Evolutionary conservation across 2,797 vertebrate species (phyloP).

Genomic region (Dicrostonyx torquatus): DNA sequence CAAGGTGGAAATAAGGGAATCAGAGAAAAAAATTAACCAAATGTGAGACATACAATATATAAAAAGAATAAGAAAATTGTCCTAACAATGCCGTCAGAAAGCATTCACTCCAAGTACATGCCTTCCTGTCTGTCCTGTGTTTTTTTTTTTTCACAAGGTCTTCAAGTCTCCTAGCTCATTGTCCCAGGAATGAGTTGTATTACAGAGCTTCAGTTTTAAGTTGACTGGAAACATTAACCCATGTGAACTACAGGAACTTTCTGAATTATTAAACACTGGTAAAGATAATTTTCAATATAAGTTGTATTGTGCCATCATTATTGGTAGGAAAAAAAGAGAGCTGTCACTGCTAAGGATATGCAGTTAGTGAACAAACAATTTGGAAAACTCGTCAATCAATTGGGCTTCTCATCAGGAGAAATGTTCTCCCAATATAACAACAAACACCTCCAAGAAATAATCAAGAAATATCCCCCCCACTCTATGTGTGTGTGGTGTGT

Average conservation of each 20-base stretch:
- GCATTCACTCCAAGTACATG: neutral
- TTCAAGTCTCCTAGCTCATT: neutral
- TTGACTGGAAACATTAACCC: neutral
- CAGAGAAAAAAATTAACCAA: neutral
- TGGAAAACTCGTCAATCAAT: conserved; percentile 12
- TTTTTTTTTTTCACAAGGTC: neutral
- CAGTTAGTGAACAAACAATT: conserved; percentile 45
- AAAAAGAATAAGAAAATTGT: neutral
- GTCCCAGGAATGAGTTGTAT: neutral
- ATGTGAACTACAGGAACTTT: neutral
- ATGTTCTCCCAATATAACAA: neutral
- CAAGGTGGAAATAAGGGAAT: neutral
- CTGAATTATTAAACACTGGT: neutral
- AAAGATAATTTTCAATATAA: conserved; percentile 39
- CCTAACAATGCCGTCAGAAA: neutral
- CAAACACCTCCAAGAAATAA: conserved; percentile 18
- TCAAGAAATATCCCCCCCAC: neutral
- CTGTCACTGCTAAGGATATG: neutral
- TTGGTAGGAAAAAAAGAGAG: neutral
- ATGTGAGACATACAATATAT: neutral
- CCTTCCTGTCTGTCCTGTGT: no score
- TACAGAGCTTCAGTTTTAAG: neutral
- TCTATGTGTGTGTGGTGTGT: neutral
- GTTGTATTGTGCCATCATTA: neutral
- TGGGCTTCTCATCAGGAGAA: conserved; percentile 10